Percentiles rank a stretch among this genome's conserved stretches.
phyloP scores from a whole-genome alignment of 2,797 vertebrate species.

The Mallotus villosus region DNA sequence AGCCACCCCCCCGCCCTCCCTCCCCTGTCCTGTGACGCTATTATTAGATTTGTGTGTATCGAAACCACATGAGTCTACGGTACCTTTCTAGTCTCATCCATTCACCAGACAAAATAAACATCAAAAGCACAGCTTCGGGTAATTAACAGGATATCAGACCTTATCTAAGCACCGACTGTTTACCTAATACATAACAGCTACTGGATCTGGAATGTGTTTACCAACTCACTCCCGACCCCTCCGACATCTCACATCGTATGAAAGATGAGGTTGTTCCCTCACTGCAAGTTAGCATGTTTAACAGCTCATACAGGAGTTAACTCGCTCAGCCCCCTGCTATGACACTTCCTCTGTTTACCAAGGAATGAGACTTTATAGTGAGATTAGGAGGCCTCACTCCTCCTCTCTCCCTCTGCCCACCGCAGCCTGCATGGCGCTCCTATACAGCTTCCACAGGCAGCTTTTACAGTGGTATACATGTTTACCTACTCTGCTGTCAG shows the following conservation, averaged over 20 bases:
- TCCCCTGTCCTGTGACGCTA: slow-evolving; percentile 29
- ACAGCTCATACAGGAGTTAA: slow-evolving; percentile 33
- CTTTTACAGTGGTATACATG: too few relatives aligned
- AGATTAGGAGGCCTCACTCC: slow-evolving; percentile 23
- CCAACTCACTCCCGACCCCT: neutral
- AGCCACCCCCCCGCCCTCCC: neutral
- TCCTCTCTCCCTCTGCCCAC: slow-evolving; percentile 45
- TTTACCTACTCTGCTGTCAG: too few relatives aligned
- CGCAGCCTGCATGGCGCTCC: slow-evolving; percentile 35
- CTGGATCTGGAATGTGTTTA: neutral
- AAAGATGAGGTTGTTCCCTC: slow-evolving; percentile 22
- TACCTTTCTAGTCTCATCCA: neutral
- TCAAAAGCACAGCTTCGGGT: slow-evolving; percentile 13
- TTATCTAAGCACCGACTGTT: neutral
- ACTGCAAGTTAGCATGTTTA: slow-evolving; percentile 40
- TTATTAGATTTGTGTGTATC: slow-evolving; percentile 42
- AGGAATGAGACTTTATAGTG: slow-evolving; percentile 53
- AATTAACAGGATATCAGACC: slow-evolving; percentile 2
- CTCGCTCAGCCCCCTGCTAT: slow-evolving; percentile 24
- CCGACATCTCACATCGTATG: neutral
- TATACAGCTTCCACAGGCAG: neutral
- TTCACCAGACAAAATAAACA: slow-evolving; percentile 25
- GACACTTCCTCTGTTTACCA: slow-evolving; percentile 46
- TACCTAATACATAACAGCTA: neutral
- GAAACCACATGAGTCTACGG: slow-evolving; percentile 32